Percentiles rank a stretch among this genome's conserved stretches.
phyloP scores from a whole-genome alignment of 2,797 vertebrate genomes.

The Cephalopachus bancanus region DNA sequence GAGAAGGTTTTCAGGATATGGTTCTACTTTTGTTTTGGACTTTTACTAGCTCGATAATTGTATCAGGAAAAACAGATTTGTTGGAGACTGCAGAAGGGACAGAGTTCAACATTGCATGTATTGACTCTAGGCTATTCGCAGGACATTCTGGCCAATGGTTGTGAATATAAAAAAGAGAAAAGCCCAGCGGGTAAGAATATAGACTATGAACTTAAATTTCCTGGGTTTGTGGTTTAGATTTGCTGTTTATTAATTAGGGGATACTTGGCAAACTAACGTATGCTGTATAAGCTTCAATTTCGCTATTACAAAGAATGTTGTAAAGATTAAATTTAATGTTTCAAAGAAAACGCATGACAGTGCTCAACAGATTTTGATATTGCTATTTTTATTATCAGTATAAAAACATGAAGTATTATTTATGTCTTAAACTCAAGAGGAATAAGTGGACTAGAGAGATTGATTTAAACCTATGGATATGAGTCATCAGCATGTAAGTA shows the following conservation, averaged over 20 bases:
- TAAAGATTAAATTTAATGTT: background rate
- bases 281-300: background rate
- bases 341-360: background rate
- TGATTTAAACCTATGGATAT: background rate
- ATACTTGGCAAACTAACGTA: background rate
- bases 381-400: background rate
- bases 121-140: background rate
- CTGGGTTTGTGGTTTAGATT: background rate
- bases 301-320: background rate
- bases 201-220: background rate
- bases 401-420: constrained; percentile 15
- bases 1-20: background rate
- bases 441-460: background rate
- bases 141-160: background rate
- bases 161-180: background rate
- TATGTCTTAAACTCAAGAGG: background rate
- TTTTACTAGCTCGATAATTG: background rate
- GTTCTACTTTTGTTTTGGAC: background rate
- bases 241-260: background rate
- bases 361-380: background rate
- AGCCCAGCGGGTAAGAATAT: background rate
- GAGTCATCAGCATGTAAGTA: background rate
- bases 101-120: background rate
- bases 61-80: background rate
- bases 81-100: background rate